A percentile compares a stretch with the other conserved stretches of the same genome.
Conservation (phyloP, 2,113 vertebrate species). For the Tupaia tana region DNA sequence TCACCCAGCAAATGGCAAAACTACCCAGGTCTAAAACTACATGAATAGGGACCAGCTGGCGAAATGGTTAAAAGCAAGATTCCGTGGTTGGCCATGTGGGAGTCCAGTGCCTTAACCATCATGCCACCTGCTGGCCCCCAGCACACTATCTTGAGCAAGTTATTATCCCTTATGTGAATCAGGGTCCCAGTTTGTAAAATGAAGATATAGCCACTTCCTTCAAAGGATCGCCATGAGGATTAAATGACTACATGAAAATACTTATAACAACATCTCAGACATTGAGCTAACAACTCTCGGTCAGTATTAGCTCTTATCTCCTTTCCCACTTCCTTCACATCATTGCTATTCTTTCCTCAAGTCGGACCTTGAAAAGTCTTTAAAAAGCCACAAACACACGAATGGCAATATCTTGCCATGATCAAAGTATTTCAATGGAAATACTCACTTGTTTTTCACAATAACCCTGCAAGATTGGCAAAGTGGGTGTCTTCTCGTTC, state of each 20-base stretch:
- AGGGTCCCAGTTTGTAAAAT: background rate
- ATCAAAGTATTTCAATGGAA: background rate
- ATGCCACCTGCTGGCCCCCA: background rate
- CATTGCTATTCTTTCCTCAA: slow-evolving; percentile 15
- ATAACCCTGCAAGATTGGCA: background rate
- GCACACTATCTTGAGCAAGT: background rate
- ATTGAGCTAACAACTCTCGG: background rate
- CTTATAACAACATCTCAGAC: background rate
- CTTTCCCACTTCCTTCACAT: background rate
- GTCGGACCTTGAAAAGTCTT: background rate
- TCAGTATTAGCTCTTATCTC: background rate
- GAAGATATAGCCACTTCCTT: background rate
- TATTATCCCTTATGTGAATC: background rate
- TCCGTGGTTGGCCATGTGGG: too few species aligned
- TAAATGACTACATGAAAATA: background rate
- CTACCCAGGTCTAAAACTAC: background rate
- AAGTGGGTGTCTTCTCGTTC: background rate
- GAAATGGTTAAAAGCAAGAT: background rate
- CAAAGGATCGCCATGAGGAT: background rate
- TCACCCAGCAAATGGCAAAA: background rate
- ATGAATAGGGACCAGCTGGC: background rate
- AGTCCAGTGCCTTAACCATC: too few species aligned
- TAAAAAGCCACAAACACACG: background rate
- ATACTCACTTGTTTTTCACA: background rate
- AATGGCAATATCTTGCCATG: background rate